phyloP scores from a whole-genome alignment of 1,140 invertebrate species.

The Planococcus citri region DNA sequence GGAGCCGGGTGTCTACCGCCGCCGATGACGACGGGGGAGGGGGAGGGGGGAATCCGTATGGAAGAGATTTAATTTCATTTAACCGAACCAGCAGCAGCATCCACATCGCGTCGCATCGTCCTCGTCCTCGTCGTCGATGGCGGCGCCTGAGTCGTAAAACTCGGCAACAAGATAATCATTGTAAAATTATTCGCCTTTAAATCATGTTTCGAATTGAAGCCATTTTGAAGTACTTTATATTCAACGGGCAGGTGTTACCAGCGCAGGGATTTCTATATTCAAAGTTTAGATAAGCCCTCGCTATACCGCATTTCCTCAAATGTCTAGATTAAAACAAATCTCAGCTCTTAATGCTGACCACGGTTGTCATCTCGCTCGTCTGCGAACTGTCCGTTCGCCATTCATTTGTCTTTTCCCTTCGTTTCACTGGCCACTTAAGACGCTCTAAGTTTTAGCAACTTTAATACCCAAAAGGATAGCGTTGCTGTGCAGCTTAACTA shows the following conservation, averaged over 20 bases:
- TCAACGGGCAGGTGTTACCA: constrained; percentile 12
- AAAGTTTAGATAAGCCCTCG: constrained; percentile 16
- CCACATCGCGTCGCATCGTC: no score
- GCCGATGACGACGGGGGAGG: no score
- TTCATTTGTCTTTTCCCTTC: constrained; percentile 16
- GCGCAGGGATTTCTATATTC: constrained; percentile 10
- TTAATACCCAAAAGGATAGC: constrained; percentile 19
- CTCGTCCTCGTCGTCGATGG: no score
- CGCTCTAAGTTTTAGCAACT: constrained; percentile 16
- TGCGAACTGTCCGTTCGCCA: constrained; percentile 10
- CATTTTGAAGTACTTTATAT: constrained; percentile 12
- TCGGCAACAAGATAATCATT: background rate
- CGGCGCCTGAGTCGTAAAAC: background rate
- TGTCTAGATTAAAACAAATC: constrained; percentile 18
- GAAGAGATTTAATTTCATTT: background rate
- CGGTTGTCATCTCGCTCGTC: constrained; percentile 15
- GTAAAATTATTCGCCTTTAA: constrained; percentile 2
- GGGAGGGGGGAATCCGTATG: no score
- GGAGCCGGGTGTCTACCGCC: no score
- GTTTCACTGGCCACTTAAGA: constrained; percentile 12
- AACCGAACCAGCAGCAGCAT: background rate
- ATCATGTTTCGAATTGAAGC: constrained; percentile 1
- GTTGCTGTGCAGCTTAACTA: constrained; percentile 10
- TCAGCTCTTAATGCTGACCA: constrained; percentile 19
- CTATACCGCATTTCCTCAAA: constrained; percentile 1